Evolutionary conservation across 2,888 invertebrate genomes (phyloP), one percentile per base, ranked within the genome.

Genomic region (Rhamphomyia laevipes): DNA sequence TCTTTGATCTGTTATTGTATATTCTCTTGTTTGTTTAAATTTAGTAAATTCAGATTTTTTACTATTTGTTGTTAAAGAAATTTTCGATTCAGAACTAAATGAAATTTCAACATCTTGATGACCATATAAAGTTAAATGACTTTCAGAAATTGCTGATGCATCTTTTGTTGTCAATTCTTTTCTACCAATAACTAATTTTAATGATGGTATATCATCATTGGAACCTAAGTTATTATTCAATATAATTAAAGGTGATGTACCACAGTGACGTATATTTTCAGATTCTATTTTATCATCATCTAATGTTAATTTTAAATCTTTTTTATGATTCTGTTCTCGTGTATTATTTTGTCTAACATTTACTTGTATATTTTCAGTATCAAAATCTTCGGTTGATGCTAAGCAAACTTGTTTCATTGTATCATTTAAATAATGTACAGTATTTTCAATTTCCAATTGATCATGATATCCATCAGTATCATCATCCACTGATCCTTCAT

Each of bases 41-140:
- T 48, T 49, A 44, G 50, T 52, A 13, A 15, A 43, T 15, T 49
- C 49, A 23, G 54, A 47, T 43, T 45, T 51, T 4, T 44, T 46
- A 46, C 49, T 50, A 42, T 54, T 52, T 15, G 71, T 72, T 10
- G 71, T 71, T 10, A 75, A 71, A 35, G 73, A 74, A 53, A 76
- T 74, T 56, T 73, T 73, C 10, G 75, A 74, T 60, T 75, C 73
- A 3, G 75, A 74, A 55, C 72, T 68, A 35, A 75, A 75, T 13
- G 74, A 74, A 51, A 75, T 75, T 64, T 76, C 75, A 7, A 75
- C 73, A 60, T 75, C 74, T 54, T 70, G 68, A n/a, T 70, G 70
- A 12, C 74, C 72, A 56, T 74, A 75, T 13, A 75, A 57, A 5
- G 74, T 75, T 27, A 75, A 58, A n/a, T 72, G 65, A 58, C 74